A percentile compares a stretch with the other conserved stretches of the same genome.
These are phyloP conservation scores for Xerus inauris DNA, from an alignment of 2,113 vertebrate species.

Conservation along the genomic window DNA sequence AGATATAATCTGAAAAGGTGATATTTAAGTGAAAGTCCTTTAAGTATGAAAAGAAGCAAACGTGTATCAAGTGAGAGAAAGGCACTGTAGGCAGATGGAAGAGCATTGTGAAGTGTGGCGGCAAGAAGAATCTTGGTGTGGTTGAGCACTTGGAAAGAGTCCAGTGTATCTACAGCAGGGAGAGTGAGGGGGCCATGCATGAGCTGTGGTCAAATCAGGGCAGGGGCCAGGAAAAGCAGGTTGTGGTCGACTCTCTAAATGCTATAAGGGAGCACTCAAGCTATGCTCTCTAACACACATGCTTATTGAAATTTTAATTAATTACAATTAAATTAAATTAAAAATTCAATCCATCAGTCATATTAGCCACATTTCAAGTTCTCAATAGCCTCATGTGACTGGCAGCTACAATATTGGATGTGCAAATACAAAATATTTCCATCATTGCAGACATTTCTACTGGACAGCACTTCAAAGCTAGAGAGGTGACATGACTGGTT, in stretches of 20 bases:
- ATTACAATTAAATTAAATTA: neutral
- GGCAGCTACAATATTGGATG: neutral
- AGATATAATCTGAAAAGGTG: neutral
- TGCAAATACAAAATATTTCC: neutral
- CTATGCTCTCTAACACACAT: neutral
- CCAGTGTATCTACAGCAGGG: neutral
- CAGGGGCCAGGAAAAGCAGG: neutral
- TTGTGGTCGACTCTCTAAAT: neutral
- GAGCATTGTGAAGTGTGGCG: neutral
- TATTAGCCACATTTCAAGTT: neutral
- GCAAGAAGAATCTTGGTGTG: neutral
- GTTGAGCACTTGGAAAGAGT: neutral
- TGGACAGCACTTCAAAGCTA: neutral
- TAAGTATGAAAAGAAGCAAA: neutral
- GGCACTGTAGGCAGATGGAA: neutral
- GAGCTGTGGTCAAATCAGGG: neutral
- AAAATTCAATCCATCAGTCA: neutral
- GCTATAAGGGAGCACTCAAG: neutral
- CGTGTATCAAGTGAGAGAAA: neutral
- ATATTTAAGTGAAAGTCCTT: neutral
- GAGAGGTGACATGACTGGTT: neutral
- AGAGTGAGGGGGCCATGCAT: neutral
- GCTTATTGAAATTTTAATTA: neutral
- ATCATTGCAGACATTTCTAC: neutral
- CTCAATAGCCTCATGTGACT: neutral